Conservation (phyloP, 1,140 invertebrate species). For the Rhyacophila brunnea region DNA sequence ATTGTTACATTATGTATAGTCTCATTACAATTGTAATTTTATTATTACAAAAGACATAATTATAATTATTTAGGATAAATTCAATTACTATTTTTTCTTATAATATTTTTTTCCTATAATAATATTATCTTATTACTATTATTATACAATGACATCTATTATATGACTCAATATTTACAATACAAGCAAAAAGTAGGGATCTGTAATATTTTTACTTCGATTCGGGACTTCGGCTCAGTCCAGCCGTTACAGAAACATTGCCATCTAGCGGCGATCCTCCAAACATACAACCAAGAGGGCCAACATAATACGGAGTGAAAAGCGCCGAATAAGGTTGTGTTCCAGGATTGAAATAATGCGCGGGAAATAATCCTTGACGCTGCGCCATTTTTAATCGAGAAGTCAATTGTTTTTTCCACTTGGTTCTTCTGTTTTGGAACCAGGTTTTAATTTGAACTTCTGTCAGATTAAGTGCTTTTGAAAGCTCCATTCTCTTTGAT, state of each 20-base stretch:
- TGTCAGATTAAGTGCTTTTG: conserved; percentile 81
- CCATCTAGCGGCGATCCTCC: conserved; percentile 28
- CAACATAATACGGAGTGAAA: conserved; percentile 48
- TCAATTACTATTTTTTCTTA: no score
- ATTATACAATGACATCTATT: no score
- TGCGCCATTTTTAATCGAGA: conserved; percentile 85
- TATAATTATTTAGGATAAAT: no score
- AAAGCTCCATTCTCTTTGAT: conserved; percentile 90
- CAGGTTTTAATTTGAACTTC: conserved; percentile 98
- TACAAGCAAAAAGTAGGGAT: no score
- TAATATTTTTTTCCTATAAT: no score
- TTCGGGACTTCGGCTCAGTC: conserved; percentile 20
- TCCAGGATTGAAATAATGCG: conserved; percentile 64
- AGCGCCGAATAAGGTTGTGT: conserved; percentile 61
- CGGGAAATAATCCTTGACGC: conserved; percentile 74
- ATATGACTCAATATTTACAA: no score
- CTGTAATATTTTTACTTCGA: conserved; percentile 1
- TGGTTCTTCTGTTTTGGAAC: conserved; percentile 93
- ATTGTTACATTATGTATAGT: no score
- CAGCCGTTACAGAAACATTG: not conserved
- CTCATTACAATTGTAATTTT: no score
- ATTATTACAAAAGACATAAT: no score
- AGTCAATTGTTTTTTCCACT: conserved; percentile 95
- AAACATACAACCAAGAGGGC: conserved; percentile 56
- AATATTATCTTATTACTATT: no score